These are phyloP conservation scores for Drosophila albomicans DNA, from an alignment of 1,140 invertebrate species.

Conservation along the genomic window DNA sequence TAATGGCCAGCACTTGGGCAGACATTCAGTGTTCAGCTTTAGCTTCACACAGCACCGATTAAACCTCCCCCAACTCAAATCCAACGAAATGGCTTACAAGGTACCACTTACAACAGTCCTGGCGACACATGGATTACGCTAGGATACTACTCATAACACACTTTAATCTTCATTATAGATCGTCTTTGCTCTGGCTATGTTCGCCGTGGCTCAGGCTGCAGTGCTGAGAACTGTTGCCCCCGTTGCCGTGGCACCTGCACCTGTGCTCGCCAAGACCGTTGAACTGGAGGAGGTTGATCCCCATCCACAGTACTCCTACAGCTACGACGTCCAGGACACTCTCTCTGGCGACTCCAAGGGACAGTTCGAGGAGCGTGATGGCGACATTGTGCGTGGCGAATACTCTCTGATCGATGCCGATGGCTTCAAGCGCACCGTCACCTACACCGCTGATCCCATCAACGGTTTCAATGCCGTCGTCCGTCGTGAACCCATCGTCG, in stretches of 20 bases:
- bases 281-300: conserved; percentile 72
- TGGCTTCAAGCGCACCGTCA: conserved; percentile 80
- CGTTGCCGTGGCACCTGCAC: conserved; percentile 63
- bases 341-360: conserved; percentile 87
- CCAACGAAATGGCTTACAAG: conserved; percentile 71
- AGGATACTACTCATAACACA: conserved; percentile 12
- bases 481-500: conserved; percentile 79
- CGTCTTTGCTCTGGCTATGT: conserved; percentile 59
- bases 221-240: conserved; percentile 64
- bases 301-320: conserved; percentile 86
- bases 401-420: conserved; percentile 78
- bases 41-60: conserved; percentile 52
- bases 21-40: conserved; percentile 74
- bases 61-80: conserved; percentile 31
- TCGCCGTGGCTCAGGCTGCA: conserved; percentile 59
- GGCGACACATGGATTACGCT: neutral
- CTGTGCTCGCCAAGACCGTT: conserved; percentile 69
- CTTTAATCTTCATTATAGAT: conserved; percentile 43
- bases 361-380: conserved; percentile 86
- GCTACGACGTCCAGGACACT: conserved; percentile 86
- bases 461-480: conserved; percentile 84
- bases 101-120: conserved; percentile 39
- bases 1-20: conserved; percentile 41
- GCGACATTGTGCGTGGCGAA: conserved; percentile 85
- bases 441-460: conserved; percentile 80